A percentile compares a stretch with the other conserved stretches of the same genome.
Conservation (phyloP, 2,797 vertebrate genomes). For the Cuculus canorus region DNA sequence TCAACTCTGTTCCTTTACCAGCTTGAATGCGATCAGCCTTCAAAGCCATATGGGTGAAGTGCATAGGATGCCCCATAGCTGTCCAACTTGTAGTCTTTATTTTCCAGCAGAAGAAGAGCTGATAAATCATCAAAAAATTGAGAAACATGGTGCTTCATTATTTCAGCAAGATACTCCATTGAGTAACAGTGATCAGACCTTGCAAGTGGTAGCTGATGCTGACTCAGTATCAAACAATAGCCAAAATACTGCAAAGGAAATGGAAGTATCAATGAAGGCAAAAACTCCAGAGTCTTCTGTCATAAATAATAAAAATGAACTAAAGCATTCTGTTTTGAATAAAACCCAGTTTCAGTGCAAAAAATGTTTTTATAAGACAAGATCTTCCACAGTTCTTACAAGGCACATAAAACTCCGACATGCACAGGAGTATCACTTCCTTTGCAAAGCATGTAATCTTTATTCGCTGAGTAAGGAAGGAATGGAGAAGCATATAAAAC, state of each 20-base stretch:
- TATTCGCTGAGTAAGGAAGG: constrained; percentile 88
- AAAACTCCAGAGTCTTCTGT: constrained; percentile 45
- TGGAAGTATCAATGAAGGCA: constrained; percentile 62
- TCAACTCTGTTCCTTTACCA: constrained; percentile 69
- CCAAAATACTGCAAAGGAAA: constrained; percentile 12
- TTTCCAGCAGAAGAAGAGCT: constrained; percentile 71
- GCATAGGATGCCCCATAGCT: constrained; percentile 68
- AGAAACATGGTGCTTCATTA: constrained; percentile 51
- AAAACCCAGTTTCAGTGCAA: constrained; percentile 88
- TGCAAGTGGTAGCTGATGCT: constrained; percentile 19
- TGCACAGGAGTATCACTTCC: constrained; percentile 85
- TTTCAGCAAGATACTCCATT: constrained; percentile 31
- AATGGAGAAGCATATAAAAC: constrained; percentile 90
- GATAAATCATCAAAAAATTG: constrained; percentile 64
- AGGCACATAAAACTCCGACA: constrained; percentile 88
- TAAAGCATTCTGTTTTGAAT: constrained; percentile 74
- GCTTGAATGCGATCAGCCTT: constrained; percentile 42
- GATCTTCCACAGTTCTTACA: constrained; percentile 85
- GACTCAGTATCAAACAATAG: constrained; percentile 24
- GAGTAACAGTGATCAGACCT: constrained; percentile 8
- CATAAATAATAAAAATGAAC: constrained; percentile 57
- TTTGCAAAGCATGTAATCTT: constrained; percentile 90
- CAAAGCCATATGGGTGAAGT: constrained; percentile 73
- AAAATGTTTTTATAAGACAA: constrained; percentile 90
- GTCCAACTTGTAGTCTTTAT: constrained; percentile 67